phyloP scores from a whole-genome alignment of 64 coral and sea anemone genomes.

The Actinia equina region DNA sequence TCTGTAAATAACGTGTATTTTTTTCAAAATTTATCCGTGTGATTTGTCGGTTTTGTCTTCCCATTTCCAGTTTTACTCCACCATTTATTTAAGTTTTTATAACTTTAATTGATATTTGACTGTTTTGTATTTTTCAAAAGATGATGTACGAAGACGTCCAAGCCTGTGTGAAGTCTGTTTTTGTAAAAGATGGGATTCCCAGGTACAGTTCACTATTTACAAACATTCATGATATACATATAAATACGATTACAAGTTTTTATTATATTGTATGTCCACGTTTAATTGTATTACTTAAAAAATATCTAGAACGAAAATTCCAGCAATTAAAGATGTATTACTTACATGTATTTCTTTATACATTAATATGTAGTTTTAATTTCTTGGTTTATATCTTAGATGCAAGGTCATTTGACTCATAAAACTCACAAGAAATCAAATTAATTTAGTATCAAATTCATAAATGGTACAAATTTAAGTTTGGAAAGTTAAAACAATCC shows the following conservation, averaged over 20 bases:
- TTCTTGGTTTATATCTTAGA: no score
- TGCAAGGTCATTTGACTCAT: no score
- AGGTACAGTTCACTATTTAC: background rate
- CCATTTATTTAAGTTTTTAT: background rate
- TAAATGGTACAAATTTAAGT: no score
- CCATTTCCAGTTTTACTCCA: background rate
- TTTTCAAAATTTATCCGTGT: no score
- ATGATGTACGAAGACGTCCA: conserved; percentile 36
- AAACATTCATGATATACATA: background rate
- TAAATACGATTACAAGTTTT: no score
- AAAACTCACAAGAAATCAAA: no score
- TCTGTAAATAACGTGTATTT: background rate
- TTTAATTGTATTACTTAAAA: background rate
- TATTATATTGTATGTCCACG: background rate
- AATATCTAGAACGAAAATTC: no score
- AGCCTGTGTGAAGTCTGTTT: conserved; percentile 31
- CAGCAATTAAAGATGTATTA: no score
- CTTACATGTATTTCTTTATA: no score
- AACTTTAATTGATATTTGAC: background rate
- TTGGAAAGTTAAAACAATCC: no score
- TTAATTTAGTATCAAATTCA: no score
- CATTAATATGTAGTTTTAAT: no score
- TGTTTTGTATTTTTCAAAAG: background rate
- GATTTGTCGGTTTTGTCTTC: background rate
- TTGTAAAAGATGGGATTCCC: conserved; percentile 5